These are phyloP conservation scores for Xyrauchen texanus DNA, from an alignment of 2,113 vertebrate species.

Conservation along the genomic window DNA sequence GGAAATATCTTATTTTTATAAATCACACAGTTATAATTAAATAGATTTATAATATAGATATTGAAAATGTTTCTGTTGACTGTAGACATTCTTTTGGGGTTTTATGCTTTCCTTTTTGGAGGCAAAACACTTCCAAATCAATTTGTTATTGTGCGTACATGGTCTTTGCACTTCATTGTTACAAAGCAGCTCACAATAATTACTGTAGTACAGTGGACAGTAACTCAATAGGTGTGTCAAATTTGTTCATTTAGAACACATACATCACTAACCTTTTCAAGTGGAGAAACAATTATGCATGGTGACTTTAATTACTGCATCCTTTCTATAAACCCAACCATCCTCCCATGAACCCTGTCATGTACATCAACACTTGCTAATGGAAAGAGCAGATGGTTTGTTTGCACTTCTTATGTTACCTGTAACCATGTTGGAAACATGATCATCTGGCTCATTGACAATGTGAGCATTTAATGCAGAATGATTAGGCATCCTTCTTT, in stretches of 20 bases:
- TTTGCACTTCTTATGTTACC: conserved; percentile 36
- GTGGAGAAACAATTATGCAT: conserved; percentile 64
- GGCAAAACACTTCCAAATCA: no score
- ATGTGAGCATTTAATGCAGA: background rate
- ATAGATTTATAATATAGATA: no score
- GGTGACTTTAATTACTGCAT: conserved; percentile 59
- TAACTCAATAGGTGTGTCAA: conserved; percentile 56
- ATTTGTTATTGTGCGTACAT: background rate
- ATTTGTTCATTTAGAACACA: conserved; percentile 43
- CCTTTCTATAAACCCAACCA: conserved; percentile 55
- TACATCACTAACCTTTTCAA: conserved; percentile 45
- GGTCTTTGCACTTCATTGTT: background rate
- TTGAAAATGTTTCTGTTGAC: no score
- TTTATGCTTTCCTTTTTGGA: no score
- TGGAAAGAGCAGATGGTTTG: conserved; percentile 58
- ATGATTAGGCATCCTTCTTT: background rate
- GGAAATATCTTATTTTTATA: no score
- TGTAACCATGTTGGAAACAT: conserved; percentile 22
- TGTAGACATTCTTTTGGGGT: no score
- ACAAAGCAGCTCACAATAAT: background rate
- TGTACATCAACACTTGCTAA: conserved; percentile 43
- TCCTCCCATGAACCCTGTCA: conserved; percentile 50
- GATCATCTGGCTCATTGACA: conserved; percentile 10
- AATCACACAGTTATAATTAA: no score
- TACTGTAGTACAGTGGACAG: background rate